phyloP scores from a whole-genome alignment of 1,140 invertebrate species.

The Diachasmimorpha longicaudata region DNA sequence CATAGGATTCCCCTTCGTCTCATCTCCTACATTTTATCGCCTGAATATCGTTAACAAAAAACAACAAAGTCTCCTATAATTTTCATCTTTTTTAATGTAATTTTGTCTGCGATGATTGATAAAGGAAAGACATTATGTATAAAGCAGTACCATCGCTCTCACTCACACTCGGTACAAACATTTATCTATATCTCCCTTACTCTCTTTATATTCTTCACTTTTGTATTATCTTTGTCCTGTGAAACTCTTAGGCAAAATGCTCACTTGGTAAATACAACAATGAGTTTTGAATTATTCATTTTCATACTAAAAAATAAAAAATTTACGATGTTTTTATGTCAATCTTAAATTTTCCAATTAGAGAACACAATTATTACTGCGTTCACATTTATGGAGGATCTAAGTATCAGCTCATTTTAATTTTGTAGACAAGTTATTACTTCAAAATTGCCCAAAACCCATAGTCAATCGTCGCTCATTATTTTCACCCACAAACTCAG shows the following conservation, averaged over 20 bases:
- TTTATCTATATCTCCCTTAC: neutral
- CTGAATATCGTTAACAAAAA: too few species aligned
- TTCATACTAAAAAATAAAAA: neutral
- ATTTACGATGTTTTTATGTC: neutral
- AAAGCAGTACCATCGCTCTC: neutral
- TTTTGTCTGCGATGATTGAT: too few species aligned
- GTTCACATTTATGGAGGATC: neutral
- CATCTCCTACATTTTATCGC: too few species aligned
- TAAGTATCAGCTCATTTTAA: neutral
- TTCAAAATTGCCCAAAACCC: neutral
- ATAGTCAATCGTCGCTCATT: neutral
- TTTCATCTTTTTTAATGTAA: too few species aligned
- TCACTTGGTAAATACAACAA: neutral
- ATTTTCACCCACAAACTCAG: neutral
- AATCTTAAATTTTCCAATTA: neutral
- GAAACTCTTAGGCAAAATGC: neutral
- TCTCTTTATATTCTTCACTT: neutral
- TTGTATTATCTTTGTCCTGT: neutral
- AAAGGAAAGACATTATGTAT: too few species aligned
- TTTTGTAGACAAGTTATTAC: neutral
- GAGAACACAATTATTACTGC: neutral
- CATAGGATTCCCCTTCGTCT: too few species aligned
- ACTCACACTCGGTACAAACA: neutral
- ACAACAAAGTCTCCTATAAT: too few species aligned
- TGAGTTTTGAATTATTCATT: neutral